Evolutionary conservation across 2,888 invertebrate genomes (phyloP).

Genomic region (Nematopogon swammerdamellus): DNA sequence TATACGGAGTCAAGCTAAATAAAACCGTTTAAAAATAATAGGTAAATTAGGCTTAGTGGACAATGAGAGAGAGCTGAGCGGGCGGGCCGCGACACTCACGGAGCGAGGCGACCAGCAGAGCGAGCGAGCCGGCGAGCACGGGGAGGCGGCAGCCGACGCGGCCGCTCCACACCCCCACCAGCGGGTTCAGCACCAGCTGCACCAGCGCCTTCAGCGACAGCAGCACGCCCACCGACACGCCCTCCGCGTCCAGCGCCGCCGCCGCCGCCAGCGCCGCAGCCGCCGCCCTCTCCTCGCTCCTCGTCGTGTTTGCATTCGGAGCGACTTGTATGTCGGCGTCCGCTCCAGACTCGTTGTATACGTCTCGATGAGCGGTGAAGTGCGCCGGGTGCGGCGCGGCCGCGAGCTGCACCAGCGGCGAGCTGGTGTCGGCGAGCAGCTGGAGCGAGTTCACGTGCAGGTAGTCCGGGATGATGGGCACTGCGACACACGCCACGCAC

Average conservation of each 20-base stretch:
- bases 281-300: too few species aligned
- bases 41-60: too few species aligned
- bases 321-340: background rate
- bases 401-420: slow-evolving; percentile 30
- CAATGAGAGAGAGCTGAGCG: too few species aligned
- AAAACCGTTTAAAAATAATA: too few species aligned
- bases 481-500: too few species aligned
- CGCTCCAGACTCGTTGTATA: background rate
- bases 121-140: slow-evolving; percentile 22
- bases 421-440: slow-evolving; percentile 25
- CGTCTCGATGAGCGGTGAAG: too few species aligned
- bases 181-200: slow-evolving; percentile 31
- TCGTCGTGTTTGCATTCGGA: too few species aligned
- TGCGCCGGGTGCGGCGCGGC: slow-evolving; percentile 15
- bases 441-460: slow-evolving; percentile 22
- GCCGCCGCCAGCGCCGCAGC: too few species aligned
- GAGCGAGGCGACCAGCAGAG: slow-evolving; percentile 29
- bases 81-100: too few species aligned
- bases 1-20: too few species aligned
- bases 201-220: slow-evolving; percentile 38
- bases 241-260: slow-evolving; percentile 15
- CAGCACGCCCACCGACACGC: slow-evolving; percentile 30
- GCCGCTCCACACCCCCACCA: slow-evolving; percentile 28
- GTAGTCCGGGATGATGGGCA: slow-evolving; percentile 45
- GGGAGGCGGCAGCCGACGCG: slow-evolving; percentile 25